Conservation (phyloP, 2,113 vertebrate genomes). For the Neolamprologus longior region DNA sequence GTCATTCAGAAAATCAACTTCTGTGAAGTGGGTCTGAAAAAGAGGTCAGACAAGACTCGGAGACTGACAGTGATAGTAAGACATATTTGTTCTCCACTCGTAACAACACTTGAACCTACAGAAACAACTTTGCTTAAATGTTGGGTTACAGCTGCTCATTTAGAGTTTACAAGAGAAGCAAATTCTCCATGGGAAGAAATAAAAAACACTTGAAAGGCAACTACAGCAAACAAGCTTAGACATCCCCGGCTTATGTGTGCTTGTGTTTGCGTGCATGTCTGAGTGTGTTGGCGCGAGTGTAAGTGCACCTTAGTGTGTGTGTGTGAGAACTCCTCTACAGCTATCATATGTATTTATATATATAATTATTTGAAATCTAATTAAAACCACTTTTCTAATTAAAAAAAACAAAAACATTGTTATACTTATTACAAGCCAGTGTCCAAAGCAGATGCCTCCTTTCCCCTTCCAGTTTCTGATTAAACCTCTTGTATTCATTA, state of each 20-base stretch:
- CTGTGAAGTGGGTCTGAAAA: neutral
- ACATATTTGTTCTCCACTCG: neutral
- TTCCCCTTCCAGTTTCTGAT: conserved; percentile 19
- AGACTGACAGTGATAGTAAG: neutral
- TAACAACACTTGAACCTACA: neutral
- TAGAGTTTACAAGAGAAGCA: neutral
- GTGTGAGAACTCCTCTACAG: neutral
- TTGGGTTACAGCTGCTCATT: neutral
- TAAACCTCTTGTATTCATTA: conserved; percentile 39
- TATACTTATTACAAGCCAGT: conserved; percentile 10
- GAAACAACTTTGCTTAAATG: neutral
- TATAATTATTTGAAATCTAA: conserved; percentile 41
- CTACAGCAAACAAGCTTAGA: neutral
- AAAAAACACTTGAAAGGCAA: neutral
- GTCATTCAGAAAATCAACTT: neutral
- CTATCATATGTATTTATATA: neutral
- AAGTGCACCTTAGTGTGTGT: neutral
- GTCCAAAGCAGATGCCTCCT: conserved; percentile 2
- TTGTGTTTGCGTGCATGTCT: neutral
- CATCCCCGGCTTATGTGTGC: neutral
- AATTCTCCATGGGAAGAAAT: neutral
- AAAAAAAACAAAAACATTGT: neutral
- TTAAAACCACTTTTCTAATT: conserved; percentile 35
- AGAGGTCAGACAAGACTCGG: neutral
- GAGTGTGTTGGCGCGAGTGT: neutral